phyloP scores from a whole-genome alignment of 2,113 vertebrate genomes.

The Campylomormyrus numenius region DNA sequence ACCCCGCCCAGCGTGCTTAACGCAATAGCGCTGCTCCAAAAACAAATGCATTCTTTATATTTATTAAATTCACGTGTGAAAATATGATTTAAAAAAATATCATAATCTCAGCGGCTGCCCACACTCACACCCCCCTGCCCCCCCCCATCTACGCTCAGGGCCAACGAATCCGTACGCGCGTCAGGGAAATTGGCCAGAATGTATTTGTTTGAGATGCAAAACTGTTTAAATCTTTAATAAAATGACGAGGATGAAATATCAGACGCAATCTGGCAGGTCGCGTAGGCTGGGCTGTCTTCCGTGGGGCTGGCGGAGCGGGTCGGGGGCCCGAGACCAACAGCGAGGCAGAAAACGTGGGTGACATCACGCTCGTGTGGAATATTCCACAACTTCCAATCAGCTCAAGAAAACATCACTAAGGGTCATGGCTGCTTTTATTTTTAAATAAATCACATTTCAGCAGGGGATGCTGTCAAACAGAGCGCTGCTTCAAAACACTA shows the following conservation, averaged over 20 bases:
- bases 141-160: not conserved
- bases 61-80: constrained; percentile 51
- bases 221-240: constrained; percentile 65
- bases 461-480: constrained; percentile 29
- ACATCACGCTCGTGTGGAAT: constrained; percentile 52
- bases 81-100: constrained; percentile 46
- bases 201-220: constrained; percentile 59
- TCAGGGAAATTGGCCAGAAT: constrained; percentile 50
- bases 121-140: no score
- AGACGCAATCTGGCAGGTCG: constrained; percentile 46
- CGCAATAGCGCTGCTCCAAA: constrained; percentile 22
- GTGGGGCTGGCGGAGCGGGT: not conserved
- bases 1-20: constrained; percentile 33
- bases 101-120: constrained; percentile 29
- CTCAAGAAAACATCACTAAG: constrained; percentile 39
- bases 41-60: constrained; percentile 54
- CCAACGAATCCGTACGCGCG: constrained; percentile 35
- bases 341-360: constrained; percentile 51
- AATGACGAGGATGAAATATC: constrained; percentile 62
- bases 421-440: constrained; percentile 47
- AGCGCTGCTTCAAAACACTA: constrained; percentile 37
- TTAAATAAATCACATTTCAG: constrained; percentile 46
- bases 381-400: constrained; percentile 30
- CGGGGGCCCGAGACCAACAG: constrained; percentile 17
- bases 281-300: constrained; percentile 44